Base-by-base conservation (phyloP, 2,797 vertebrate species). In the Rhyacichthys aspro region DNA sequence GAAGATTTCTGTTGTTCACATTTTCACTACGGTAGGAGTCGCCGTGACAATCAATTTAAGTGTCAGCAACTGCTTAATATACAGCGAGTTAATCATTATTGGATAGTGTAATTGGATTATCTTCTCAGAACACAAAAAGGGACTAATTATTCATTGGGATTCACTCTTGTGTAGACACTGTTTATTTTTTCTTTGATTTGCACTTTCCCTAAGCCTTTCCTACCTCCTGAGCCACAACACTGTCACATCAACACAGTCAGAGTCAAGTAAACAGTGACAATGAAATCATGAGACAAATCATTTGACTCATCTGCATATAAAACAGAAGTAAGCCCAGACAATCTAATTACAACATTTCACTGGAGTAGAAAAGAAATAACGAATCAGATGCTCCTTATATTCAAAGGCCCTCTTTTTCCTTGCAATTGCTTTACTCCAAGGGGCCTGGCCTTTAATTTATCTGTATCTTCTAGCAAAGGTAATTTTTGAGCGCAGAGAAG, bases 251-350 rank as follows among this genome's bases (percentile, higher is more conserved):
- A 80, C 72, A 80, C n/a, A 74, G 84, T 78, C 81, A 81, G 85
- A 85, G 84, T 87, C 84, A 87, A 89, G 86, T 82, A 83, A 90
- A 91, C 83, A 89, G 74, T 66, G 72, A 88, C 86, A 88, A 87
- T 82, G 63, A 70, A 86, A 88, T 84, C 79, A 76, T 63, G 73
- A 86, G 72, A 85, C 79, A 88, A 88, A 90, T 88, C 73, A 87
- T 86, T 81, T 67, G 55, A 86, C 70, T 84, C 77, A 83, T 86
- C 76, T 85, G 85, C 83, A 88, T 87, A 81, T 78, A 74, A 83
- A 88, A 69, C 70, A 77, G 71, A 39, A 53, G 70, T 69, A 49
- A 60, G 64, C 85, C 84, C 68, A 32, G 86, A 85, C 85, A 87
- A 87, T 85, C 82, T 86, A 85, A 91, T 91, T 89, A 90, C 70